Conservation (phyloP, 2,888 invertebrate genomes). For the Branchipolynoe longqiensis region DNA sequence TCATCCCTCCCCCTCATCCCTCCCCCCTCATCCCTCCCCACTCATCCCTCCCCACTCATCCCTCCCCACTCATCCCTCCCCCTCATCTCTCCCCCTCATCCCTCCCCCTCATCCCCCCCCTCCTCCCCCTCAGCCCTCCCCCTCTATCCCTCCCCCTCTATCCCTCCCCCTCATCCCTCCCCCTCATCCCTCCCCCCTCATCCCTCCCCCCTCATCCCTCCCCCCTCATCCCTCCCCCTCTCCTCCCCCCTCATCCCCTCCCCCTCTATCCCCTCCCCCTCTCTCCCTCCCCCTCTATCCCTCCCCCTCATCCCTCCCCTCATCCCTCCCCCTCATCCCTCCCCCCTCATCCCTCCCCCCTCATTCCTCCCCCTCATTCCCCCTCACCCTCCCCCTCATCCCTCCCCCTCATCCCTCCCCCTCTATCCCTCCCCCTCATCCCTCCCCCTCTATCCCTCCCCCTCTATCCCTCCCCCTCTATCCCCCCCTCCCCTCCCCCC, state of each 20-base stretch:
- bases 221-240: background rate
- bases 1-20: background rate
- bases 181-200: background rate
- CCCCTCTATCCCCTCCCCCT: background rate
- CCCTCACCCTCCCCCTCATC: conserved; percentile 9
- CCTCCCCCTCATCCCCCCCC: background rate
- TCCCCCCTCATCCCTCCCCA: background rate
- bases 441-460: background rate
- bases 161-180: background rate
- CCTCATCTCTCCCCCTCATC: background rate
- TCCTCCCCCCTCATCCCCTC: conserved; percentile 30
- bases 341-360: background rate
- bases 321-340: background rate
- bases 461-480: background rate
- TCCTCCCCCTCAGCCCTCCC: background rate
- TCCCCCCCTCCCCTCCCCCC: too few species aligned
- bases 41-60: background rate
- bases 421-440: conserved; percentile 8
- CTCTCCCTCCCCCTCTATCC: too few species aligned
- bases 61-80: background rate
- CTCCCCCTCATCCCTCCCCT: background rate
- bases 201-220: background rate
- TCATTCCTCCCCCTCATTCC: background rate
- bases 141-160: background rate
- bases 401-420: background rate